Evolutionary conservation across 2,888 invertebrate species (phyloP).

Genomic region (Leptinotarsa rubiginosa): DNA sequence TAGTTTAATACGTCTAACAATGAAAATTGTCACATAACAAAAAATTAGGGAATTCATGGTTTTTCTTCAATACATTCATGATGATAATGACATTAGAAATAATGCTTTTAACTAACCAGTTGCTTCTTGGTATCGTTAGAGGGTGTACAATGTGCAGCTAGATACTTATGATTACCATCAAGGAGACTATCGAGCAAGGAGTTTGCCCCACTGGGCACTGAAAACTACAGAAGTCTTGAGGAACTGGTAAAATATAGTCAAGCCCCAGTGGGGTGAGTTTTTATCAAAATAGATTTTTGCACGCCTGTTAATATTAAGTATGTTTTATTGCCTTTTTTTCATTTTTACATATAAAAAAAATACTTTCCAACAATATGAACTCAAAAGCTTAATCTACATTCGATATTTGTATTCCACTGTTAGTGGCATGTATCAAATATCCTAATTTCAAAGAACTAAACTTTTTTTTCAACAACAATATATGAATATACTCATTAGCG

Average conservation of each 20-base stretch:
- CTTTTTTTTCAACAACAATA: no score
- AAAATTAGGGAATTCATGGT: no score
- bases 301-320: not conserved
- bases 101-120: conserved; percentile 30
- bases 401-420: no score
- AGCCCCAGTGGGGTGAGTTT: conserved; percentile 63
- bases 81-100: conserved; percentile 25
- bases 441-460: no score
- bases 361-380: no score
- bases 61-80: not conserved
- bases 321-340: no score
- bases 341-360: no score
- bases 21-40: no score
- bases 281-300: conserved; percentile 23
- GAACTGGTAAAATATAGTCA: conserved; percentile 54
- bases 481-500: no score
- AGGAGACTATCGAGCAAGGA: conserved; percentile 44
- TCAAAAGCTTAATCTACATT: no score
- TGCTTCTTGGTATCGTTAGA: conserved; percentile 55
- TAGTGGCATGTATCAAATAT: no score
- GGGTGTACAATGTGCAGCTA: conserved; percentile 65
- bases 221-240: conserved; percentile 55
- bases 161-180: conserved; percentile 59
- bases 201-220: conserved; percentile 59
- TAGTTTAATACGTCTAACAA: no score